Base-by-base conservation (phyloP, 2,888 invertebrate genomes). In the Yponomeuta evonymella region DNA sequence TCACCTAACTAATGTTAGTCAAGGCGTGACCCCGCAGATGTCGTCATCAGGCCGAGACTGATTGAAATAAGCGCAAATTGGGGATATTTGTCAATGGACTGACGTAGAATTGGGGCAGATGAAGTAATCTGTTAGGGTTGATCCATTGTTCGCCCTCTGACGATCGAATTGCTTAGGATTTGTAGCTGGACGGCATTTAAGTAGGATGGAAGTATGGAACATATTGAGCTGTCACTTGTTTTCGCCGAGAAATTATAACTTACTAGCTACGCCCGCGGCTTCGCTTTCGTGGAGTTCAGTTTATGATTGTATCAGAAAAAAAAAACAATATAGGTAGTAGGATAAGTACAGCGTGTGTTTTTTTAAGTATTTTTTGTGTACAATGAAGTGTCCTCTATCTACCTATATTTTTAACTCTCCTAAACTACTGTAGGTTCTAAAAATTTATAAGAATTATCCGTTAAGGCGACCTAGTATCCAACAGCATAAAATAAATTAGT, bases 31-130 rank as follows among this genome's bases (percentile, higher is more conserved):
- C 67, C 43, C 30, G 29, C 65, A 65, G 65, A 65, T 65, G 65
- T 10, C 30, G 33, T 65, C 5, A 12, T 15, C 67, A 36, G n/a
- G 12, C 67, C n/a, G 8, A n/a, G 15, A 70, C 29, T 11, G 33
- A n/a, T 29, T 23, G 63, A 62, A 62, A 75, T 77, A 75, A 75
- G 79, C 74, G 75, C 79, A 82, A 84, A 80, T 82, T 80, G 76
- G 73, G 78, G 80, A 79, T 79, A 84, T 85, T 85, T 81, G 86
- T 85, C 87, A 88, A 58, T 15, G 76, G 74, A 63, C n/a, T 83
- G 85, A 85, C 84, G 81, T 79, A 75, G 85, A 88, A 83, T 86
- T 79, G 74, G 76, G 74, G 79, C 79, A 76, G 78, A 83, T 86
- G 75, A 81, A 80, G 85, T 80, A 85, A 84, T 76, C 77, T 71